A percentile compares a stretch with the other conserved stretches of the same genome.
Evolutionary conservation across 2,888 invertebrate species (phyloP).

Genomic region (Poecilobothrus nobilitatus): DNA sequence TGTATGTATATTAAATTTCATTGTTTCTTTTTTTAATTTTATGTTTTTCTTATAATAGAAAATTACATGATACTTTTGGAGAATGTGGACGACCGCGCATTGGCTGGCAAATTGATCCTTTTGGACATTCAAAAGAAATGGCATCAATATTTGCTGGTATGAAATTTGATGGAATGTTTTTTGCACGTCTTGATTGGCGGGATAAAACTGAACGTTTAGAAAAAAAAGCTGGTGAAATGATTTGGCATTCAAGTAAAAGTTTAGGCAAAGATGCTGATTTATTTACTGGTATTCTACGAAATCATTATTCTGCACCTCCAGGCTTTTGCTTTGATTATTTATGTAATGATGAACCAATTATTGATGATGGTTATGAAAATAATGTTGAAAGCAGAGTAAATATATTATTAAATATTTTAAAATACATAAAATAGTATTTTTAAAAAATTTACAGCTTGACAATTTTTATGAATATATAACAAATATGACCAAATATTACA

Average conservation of each 20-base stretch:
- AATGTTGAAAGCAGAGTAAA: constrained; percentile 69
- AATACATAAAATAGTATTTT: no score
- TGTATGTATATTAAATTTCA: no score
- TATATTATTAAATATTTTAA: constrained; percentile 9
- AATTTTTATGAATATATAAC: constrained; percentile 50
- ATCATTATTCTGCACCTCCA: constrained; percentile 73
- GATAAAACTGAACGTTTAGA: constrained; percentile 59
- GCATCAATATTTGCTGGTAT: constrained; percentile 71
- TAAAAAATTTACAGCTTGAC: constrained; percentile 45
- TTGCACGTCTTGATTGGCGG: constrained; percentile 79
- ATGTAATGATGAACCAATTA: constrained; percentile 76
- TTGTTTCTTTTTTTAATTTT: no score
- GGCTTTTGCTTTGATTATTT: constrained; percentile 91
- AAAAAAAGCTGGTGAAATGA: constrained; percentile 63
- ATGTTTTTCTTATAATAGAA: constrained; percentile 37
- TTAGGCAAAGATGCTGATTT: constrained; percentile 47
- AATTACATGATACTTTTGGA: constrained; percentile 60
- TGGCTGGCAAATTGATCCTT: constrained; percentile 83
- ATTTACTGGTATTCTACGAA: constrained; percentile 76
- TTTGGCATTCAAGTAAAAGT: constrained; percentile 66
- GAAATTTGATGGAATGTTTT: constrained; percentile 81
- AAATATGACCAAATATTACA: constrained; percentile 49
- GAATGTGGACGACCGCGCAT: constrained; percentile 65
- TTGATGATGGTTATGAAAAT: constrained; percentile 74
- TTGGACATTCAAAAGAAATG: constrained; percentile 80